Evolutionary conservation across 2,797 vertebrate genomes (phyloP).

Genomic region (Naso thynnoides): DNA sequence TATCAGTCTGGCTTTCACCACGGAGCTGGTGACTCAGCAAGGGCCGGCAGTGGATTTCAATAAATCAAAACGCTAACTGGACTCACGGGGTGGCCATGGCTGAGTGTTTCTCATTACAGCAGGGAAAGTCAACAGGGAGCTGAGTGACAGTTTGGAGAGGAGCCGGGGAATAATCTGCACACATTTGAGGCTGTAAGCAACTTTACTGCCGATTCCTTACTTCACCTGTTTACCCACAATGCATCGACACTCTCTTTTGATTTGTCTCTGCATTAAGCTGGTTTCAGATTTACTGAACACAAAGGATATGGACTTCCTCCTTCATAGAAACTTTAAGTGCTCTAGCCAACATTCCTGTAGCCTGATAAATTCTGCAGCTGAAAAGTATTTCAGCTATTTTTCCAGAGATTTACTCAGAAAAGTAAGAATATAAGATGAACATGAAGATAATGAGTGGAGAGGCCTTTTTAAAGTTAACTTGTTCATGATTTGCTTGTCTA

Average conservation of each 20-base stretch:
- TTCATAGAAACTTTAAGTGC: neutral
- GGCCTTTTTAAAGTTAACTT: neutral
- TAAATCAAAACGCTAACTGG: slow-evolving; percentile 83
- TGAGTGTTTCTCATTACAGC: slow-evolving; percentile 75
- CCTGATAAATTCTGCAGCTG: slow-evolving; percentile 7
- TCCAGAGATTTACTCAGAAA: neutral
- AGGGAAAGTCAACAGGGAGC: slow-evolving; percentile 70
- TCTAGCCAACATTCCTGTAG: neutral
- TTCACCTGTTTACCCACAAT: slow-evolving; percentile 45
- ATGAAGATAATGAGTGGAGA: too few species aligned
- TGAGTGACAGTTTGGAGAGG: slow-evolving; percentile 69
- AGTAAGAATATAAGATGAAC: too few species aligned
- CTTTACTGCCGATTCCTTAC: slow-evolving; percentile 53
- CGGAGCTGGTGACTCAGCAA: slow-evolving; percentile 80
- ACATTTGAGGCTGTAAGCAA: slow-evolving; percentile 63
- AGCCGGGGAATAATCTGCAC: slow-evolving; percentile 61
- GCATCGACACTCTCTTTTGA: slow-evolving; percentile 40
- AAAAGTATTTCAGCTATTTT: neutral
- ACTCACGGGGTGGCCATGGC: slow-evolving; percentile 70
- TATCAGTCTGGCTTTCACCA: slow-evolving; percentile 70
- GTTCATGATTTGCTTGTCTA: neutral
- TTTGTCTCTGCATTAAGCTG: slow-evolving; percentile 26
- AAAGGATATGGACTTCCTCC: slow-evolving; percentile 9
- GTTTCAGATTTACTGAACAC: slow-evolving; percentile 20
- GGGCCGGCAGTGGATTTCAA: slow-evolving; percentile 77